phyloP scores from a whole-genome alignment of 2,113 vertebrate species.

The Vanacampus margaritifer region DNA sequence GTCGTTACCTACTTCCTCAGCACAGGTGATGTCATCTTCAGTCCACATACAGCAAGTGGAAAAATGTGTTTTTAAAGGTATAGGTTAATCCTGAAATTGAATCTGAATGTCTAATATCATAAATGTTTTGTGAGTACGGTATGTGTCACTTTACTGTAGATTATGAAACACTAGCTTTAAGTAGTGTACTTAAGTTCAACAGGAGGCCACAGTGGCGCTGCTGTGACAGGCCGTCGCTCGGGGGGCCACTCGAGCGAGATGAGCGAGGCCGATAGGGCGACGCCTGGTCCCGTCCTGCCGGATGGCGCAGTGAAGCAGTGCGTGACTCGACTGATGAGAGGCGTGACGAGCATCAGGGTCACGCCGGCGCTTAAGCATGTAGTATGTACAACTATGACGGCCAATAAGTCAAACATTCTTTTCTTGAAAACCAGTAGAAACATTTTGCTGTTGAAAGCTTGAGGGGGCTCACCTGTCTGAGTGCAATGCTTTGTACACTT shows the following conservation, averaged over 20 bases:
- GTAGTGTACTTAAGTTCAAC: not conserved
- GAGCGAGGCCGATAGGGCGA: constrained; percentile 16
- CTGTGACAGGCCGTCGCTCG: not conserved
- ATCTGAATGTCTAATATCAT: too few relatives aligned
- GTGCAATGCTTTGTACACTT: not conserved
- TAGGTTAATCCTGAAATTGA: too few relatives aligned
- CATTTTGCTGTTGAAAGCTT: constrained; percentile 13
- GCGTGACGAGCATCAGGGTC: constrained; percentile 30
- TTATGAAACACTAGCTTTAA: not conserved
- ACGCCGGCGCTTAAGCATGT: not conserved
- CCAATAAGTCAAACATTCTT: constrained; percentile 20
- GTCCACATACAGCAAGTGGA: too few relatives aligned
- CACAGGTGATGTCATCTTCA: too few relatives aligned
- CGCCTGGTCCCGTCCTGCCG: constrained; percentile 19
- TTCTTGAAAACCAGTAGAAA: too few relatives aligned
- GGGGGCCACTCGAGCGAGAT: constrained; percentile 4
- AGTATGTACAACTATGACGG: constrained; percentile 10
- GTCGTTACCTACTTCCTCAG: too few relatives aligned
- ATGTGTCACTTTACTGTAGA: not conserved
- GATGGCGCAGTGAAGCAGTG: constrained; percentile 11
- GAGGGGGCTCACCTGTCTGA: constrained; percentile 10
- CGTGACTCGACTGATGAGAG: constrained; percentile 42
- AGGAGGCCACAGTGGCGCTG: not conserved
- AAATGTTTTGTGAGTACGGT: not conserved
- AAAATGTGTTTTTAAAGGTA: too few relatives aligned